phyloP scores from a whole-genome alignment of 92 coral and sea anemone genomes.

The Isaurus tuberculatus region DNA sequence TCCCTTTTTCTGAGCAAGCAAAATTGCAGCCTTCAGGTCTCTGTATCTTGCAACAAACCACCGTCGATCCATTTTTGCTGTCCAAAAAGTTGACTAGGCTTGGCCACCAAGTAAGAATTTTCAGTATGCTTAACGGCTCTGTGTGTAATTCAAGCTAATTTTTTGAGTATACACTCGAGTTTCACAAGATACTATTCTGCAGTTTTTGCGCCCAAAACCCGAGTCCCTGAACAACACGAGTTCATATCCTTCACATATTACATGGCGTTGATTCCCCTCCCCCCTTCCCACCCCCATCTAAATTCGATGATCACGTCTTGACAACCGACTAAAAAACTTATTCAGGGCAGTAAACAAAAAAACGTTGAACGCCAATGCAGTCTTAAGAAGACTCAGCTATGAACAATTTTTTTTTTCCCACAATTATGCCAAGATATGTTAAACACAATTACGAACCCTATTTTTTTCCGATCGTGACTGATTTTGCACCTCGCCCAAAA shows the following conservation, averaged over 20 bases:
- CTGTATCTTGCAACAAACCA: constrained; percentile 25
- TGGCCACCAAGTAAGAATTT: constrained; percentile 10
- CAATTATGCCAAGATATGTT: not conserved
- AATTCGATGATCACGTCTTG: not conserved
- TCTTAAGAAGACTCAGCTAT: not conserved
- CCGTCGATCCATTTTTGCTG: constrained; percentile 7
- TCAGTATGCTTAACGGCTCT: not conserved
- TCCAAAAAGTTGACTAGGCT: not conserved
- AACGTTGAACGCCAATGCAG: not conserved
- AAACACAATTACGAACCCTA: not conserved
- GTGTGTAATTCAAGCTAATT: constrained; percentile 5
- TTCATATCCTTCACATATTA: not conserved
- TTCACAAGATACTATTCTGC: not conserved
- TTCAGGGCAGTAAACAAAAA: not conserved
- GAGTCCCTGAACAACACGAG: not conserved
- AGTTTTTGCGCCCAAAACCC: constrained; percentile 13
- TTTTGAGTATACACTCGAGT: constrained; percentile 10
- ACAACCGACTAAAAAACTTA: not conserved
- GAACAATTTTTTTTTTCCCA: not conserved
- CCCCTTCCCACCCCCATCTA: not conserved
- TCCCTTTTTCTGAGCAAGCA: not conserved
- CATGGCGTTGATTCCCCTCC: not conserved
- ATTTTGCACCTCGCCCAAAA: not conserved
- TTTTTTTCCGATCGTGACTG: not conserved
- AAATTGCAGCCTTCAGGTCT: not conserved